Evolutionary conservation across 2,797 vertebrate genomes (phyloP).

Genomic region (Danio tinwini): DNA sequence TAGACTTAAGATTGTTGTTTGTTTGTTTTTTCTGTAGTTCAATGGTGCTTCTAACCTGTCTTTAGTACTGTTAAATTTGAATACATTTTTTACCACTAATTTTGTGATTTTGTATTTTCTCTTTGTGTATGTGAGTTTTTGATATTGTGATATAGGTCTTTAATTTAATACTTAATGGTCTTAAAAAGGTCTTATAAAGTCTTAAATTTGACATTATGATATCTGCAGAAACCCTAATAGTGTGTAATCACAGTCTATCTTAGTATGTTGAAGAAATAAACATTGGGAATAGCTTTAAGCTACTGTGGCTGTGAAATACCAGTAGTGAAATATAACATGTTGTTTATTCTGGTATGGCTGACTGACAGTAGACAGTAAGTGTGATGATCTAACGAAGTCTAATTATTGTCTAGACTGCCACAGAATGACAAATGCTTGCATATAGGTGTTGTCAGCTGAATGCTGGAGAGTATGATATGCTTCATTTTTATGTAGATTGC

Average conservation of each 20-base stretch:
- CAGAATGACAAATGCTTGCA: constrained; percentile 25
- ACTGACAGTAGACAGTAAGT: constrained; percentile 14
- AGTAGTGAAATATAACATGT: background rate
- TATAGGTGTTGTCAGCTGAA: constrained; percentile 1
- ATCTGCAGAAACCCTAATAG: too few species aligned
- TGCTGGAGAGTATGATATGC: background rate
- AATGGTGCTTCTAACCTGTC: too few species aligned
- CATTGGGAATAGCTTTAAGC: background rate
- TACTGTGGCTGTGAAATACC: background rate
- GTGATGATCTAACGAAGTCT: constrained; percentile 9
- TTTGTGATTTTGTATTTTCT: too few species aligned
- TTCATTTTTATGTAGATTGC: constrained; percentile 1
- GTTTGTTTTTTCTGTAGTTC: too few species aligned
- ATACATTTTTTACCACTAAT: too few species aligned
- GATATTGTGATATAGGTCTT: too few species aligned
- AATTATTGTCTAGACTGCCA: constrained; percentile 3
- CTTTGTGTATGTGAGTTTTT: too few species aligned
- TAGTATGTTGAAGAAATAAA: background rate
- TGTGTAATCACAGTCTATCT: background rate
- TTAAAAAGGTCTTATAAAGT: too few species aligned
- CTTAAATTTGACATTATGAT: too few species aligned
- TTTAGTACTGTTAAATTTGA: too few species aligned
- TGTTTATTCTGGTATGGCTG: background rate
- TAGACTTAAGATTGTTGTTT: too few species aligned
- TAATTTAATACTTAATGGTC: too few species aligned